phyloP scores from a whole-genome alignment of 2,113 vertebrate species.

The Petrocephalus zakoni region DNA sequence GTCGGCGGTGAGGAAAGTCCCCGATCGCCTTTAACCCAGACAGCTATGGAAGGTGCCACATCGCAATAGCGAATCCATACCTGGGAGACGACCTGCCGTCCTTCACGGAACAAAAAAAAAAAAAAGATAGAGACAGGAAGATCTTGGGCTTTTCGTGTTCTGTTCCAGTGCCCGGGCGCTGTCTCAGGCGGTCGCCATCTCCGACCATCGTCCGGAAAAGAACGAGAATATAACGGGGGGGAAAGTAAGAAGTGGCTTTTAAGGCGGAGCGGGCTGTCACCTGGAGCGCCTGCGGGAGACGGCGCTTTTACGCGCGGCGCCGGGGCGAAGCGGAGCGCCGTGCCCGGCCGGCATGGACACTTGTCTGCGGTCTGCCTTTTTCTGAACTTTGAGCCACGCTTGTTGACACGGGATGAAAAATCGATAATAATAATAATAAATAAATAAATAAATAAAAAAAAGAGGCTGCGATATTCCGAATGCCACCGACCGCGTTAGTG shows the following conservation, averaged over 20 bases:
- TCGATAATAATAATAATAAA: not conserved
- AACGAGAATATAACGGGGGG: constrained; percentile 26
- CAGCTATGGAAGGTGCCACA: constrained; percentile 35
- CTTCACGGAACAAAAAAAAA: constrained; percentile 6
- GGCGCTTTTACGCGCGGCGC: not conserved
- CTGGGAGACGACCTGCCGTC: constrained; percentile 36
- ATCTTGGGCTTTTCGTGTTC: constrained; percentile 19
- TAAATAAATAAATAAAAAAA: too few species aligned
- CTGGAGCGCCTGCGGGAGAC: not conserved
- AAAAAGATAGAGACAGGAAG: not conserved
- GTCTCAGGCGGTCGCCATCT: constrained; percentile 36
- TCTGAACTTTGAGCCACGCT: constrained; percentile 6
- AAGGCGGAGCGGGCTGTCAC: constrained; percentile 26
- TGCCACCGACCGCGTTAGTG: constrained; percentile 21
- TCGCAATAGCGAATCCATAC: constrained; percentile 28
- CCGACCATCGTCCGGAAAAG: constrained; percentile 38
- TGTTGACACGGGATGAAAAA: not conserved
- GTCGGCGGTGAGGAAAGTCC: constrained; percentile 16
- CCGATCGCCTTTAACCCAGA: constrained; percentile 46
- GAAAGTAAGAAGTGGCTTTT: constrained; percentile 41
- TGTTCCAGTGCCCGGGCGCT: constrained; percentile 36
- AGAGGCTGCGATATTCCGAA: not conserved
- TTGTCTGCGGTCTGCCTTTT: not conserved
- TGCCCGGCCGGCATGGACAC: not conserved
- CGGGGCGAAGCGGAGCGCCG: not conserved